These are phyloP conservation scores for Euwallacea similis DNA, from an alignment of 1,140 invertebrate species.

Conservation along the genomic window DNA sequence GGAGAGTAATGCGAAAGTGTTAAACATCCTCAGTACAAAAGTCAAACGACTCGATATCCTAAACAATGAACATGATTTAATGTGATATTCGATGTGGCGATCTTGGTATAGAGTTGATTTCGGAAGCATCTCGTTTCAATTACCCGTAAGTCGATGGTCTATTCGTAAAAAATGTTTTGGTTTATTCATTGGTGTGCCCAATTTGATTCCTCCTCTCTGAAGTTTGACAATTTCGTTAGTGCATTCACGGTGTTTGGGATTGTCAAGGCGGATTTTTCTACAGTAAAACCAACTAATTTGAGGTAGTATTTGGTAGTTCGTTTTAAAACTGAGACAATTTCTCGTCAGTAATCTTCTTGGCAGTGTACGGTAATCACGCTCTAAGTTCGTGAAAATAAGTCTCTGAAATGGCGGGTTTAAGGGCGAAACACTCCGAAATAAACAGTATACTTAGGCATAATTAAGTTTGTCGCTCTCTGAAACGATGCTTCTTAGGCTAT, in stretches of 20 bases:
- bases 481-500: constrained; percentile 8
- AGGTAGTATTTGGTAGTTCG: no score
- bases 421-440: neutral
- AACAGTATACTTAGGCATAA: neutral
- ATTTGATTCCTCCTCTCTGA: no score
- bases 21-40: neutral
- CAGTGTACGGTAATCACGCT: constrained; percentile 2
- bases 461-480: neutral
- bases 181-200: no score
- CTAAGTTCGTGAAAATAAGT: no score
- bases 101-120: neutral
- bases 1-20: neutral
- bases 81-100: constrained; percentile 21
- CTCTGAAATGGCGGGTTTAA: neutral
- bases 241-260: no score
- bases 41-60: neutral
- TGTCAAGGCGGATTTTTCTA: no score
- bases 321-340: neutral
- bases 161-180: no score
- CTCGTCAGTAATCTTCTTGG: neutral
- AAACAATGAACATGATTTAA: neutral
- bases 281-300: no score
- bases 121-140: neutral
- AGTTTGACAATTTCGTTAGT: no score
- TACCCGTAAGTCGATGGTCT: no score